These are phyloP conservation scores for Odontocolon sp. DNA, from an alignment of 2,888 invertebrate genomes.

Conservation along the genomic window DNA sequence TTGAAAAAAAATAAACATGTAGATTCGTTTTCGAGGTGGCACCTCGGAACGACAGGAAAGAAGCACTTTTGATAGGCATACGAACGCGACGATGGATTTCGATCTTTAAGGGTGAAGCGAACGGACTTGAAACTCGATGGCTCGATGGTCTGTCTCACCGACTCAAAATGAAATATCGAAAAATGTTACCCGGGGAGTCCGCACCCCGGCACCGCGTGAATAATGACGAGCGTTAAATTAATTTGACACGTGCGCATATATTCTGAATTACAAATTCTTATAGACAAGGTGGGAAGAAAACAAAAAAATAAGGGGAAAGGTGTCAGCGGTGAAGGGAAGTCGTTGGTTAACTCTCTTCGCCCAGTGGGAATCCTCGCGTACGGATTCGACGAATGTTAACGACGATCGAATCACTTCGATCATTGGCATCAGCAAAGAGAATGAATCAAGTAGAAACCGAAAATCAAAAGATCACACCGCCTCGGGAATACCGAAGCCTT, in stretches of 20 bases:
- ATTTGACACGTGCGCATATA: constrained; percentile 68
- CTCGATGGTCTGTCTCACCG: constrained; percentile 28
- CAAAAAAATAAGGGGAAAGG: constrained; percentile 63
- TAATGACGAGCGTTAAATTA: constrained; percentile 77
- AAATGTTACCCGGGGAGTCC: constrained; percentile 19
- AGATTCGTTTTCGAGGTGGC: constrained; percentile 33
- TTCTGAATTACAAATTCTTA: constrained; percentile 72
- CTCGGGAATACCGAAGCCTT: constrained; percentile 2
- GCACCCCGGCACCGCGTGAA: constrained; percentile 66
- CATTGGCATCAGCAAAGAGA: constrained; percentile 7
- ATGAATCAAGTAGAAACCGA: background rate
- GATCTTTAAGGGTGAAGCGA: constrained; percentile 22
- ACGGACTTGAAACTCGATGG: constrained; percentile 36
- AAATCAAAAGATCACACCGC: constrained; percentile 47
- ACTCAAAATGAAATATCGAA: constrained; percentile 55
- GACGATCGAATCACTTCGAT: constrained; percentile 35
- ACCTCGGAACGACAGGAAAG: background rate
- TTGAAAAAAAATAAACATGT: constrained; percentile 42
- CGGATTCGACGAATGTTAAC: constrained; percentile 33
- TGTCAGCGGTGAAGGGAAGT: constrained; percentile 66
- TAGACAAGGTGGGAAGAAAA: constrained; percentile 29
- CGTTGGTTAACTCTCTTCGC: constrained; percentile 45
- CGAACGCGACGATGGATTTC: background rate
- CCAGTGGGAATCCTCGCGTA: constrained; percentile 57
- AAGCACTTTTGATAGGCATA: background rate